These are phyloP conservation scores for Thelaira solivaga DNA, from an alignment of 2,888 invertebrate genomes.

Conservation along the genomic window DNA sequence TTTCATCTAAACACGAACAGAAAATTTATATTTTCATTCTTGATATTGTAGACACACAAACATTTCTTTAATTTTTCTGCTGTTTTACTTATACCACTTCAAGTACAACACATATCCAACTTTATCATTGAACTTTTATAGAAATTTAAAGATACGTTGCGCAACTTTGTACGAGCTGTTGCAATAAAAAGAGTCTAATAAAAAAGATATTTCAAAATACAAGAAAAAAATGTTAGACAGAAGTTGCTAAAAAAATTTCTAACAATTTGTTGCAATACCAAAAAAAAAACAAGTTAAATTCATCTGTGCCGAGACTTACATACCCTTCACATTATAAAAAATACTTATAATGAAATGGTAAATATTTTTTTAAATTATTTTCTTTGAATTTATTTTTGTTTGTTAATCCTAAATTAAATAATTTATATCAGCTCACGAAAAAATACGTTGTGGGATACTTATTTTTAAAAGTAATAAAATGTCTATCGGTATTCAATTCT, in stretches of 20 bases:
- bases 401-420: too few species aligned
- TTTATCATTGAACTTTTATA: constrained; percentile 54
- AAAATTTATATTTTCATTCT: neutral
- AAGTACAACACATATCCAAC: constrained; percentile 44
- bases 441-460: too few species aligned
- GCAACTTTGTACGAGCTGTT: constrained; percentile 12
- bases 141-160: constrained; percentile 45
- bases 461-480: too few species aligned
- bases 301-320: too few species aligned
- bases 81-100: neutral
- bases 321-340: too few species aligned
- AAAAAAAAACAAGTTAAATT: too few species aligned
- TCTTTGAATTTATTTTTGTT: too few species aligned
- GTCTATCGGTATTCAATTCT: too few species aligned
- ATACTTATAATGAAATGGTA: too few species aligned
- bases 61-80: constrained; percentile 1
- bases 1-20: too few species aligned
- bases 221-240: constrained; percentile 21
- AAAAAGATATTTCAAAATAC: neutral
- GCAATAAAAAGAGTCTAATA: neutral
- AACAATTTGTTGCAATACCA: constrained; percentile 60
- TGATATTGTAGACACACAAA: neutral
- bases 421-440: too few species aligned
- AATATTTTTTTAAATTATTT: too few species aligned
- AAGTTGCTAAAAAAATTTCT: constrained; percentile 61